Evolutionary conservation across 2,888 invertebrate species (phyloP).

Genomic region (Pegoplata infirma): DNA sequence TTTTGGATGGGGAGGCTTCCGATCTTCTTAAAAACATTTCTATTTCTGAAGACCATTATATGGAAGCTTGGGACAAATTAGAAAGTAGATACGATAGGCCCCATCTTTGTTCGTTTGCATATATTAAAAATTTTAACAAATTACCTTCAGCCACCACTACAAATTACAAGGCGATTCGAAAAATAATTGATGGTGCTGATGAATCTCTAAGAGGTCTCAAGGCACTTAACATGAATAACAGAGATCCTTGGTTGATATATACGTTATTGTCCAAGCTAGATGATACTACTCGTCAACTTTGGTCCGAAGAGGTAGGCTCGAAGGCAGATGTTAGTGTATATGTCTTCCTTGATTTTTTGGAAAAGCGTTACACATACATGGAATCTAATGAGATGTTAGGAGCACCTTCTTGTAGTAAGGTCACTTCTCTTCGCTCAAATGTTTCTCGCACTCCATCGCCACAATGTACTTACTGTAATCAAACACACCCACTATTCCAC

Average conservation of each 20-base stretch:
- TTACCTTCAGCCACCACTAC: background rate
- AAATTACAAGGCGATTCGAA: conserved; percentile 6
- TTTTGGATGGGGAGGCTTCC: conserved; percentile 36
- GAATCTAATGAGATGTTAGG: background rate
- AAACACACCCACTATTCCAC: background rate
- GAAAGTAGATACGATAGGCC: conserved; percentile 9
- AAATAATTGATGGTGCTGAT: conserved; percentile 27
- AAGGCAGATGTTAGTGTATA: background rate
- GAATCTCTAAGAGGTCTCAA: conserved; percentile 29
- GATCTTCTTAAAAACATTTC: conserved; percentile 33
- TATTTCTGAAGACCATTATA: conserved; percentile 32
- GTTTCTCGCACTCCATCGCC: background rate
- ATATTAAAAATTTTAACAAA: conserved; percentile 24
- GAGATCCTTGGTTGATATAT: conserved; percentile 35
- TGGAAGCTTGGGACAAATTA: conserved; percentile 36
- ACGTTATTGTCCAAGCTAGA: background rate
- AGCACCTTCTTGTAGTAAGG: background rate
- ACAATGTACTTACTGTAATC: background rate
- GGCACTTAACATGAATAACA: conserved; percentile 13
- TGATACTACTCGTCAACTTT: background rate
- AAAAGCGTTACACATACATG: background rate
- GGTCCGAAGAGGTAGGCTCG: background rate
- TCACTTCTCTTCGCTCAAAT: background rate
- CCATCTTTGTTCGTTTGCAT: conserved; percentile 20
- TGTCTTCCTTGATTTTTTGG: background rate